Evolutionary conservation across 2,888 invertebrate genomes (phyloP).

Genomic region (Caenorhabditis sp.): DNA sequence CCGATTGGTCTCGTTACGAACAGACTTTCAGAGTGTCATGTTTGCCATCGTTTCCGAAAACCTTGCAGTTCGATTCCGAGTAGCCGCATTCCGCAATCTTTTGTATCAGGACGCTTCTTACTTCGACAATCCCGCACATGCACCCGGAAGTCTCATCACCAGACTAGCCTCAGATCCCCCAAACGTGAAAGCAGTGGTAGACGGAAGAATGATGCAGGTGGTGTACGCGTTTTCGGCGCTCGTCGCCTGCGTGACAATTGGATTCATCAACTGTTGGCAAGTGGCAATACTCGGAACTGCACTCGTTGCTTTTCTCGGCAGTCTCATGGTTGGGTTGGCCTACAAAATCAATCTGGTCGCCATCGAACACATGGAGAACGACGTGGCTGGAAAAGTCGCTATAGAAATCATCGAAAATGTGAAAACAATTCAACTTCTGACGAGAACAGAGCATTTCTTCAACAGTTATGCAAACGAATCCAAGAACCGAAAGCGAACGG

Average conservation of each 20-base stretch:
- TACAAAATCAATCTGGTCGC: constrained; percentile 80
- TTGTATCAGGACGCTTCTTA: constrained; percentile 80
- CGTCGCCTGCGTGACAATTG: constrained; percentile 79
- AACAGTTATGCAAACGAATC: constrained; percentile 70
- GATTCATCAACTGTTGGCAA: constrained; percentile 80
- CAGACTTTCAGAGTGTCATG: constrained; percentile 50
- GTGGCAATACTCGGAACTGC: constrained; percentile 68
- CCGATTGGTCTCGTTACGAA: neutral
- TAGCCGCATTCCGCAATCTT: constrained; percentile 71
- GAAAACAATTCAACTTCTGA: constrained; percentile 80
- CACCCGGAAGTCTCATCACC: constrained; percentile 79
- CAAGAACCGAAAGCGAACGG: constrained; percentile 52
- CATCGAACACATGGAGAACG: constrained; percentile 76
- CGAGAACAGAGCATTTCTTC: constrained; percentile 79
- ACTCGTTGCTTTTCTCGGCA: constrained; percentile 79
- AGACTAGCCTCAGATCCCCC: constrained; percentile 80
- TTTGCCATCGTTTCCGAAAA: constrained; percentile 68
- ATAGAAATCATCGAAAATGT: constrained; percentile 81
- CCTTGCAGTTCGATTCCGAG: constrained; percentile 67
- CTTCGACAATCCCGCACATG: constrained; percentile 80
- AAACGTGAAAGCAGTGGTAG: constrained; percentile 80
- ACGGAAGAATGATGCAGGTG: constrained; percentile 79
- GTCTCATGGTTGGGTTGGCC: constrained; percentile 79
- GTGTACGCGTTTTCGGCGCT: constrained; percentile 79
- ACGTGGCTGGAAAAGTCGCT: constrained; percentile 81